phyloP scores from a whole-genome alignment of 37 sponge, comb jelly and placozoan genomes.

The Mnemiopsis leidyi region DNA sequence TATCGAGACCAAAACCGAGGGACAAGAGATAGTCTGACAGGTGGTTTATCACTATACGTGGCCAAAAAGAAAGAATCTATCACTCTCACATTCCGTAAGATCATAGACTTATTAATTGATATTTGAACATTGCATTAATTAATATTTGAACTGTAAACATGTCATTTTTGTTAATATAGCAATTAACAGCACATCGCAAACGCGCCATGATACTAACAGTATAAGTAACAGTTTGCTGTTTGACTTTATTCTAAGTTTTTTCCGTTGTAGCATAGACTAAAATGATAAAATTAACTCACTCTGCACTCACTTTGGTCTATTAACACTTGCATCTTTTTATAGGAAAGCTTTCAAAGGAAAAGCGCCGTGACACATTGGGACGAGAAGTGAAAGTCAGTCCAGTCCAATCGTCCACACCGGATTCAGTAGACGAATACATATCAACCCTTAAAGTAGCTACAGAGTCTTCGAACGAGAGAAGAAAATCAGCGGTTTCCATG shows the following conservation, averaged over 20 bases:
- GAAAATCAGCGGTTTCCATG: background rate
- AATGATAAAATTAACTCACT: no score
- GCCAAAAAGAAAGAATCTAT: background rate
- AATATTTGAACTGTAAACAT: no score
- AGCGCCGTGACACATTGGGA: slow-evolving; percentile 14
- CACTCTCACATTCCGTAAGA: background rate
- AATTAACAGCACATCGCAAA: no score
- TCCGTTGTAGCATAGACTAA: no score
- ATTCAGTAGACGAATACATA: background rate
- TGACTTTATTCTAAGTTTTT: background rate
- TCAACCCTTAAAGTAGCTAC: background rate
- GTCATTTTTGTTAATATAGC: no score
- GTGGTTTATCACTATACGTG: background rate
- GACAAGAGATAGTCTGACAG: background rate
- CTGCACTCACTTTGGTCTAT: no score
- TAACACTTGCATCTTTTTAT: no score
- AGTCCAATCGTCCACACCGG: background rate
- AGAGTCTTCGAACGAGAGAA: background rate
- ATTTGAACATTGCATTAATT: no score
- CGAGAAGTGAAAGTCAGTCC: background rate
- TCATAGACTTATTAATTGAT: no score
- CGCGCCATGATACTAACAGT: no score
- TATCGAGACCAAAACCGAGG: background rate
- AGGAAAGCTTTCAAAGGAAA: background rate
- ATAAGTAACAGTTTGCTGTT: background rate